Evolutionary conservation across 2,113 vertebrate genomes (phyloP), one percentile per base, ranked within the genome.

Genomic region (Paradoxurus hermaphroditus): DNA sequence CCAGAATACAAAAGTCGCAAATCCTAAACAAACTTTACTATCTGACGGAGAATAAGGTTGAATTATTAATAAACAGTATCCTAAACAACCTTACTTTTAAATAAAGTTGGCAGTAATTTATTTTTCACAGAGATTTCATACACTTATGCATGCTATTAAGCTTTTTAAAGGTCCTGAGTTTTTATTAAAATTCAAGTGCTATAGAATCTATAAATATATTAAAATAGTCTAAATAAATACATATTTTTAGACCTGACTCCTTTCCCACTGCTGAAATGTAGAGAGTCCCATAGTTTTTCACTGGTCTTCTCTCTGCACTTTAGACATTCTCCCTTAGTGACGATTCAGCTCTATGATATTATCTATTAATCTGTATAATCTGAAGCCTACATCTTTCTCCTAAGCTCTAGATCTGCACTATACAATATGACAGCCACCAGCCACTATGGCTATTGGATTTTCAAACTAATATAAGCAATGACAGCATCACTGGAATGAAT

Each of bases 111-210:
- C 44, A 73, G 51, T 59, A 70, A 68, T 41, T 51, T 53, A 51
- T 53, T 94, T 89, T 93, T n/a, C 12, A 18, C 27, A 90, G 53
- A 34, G 41, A 92, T 31, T 95, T 84, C 19, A 82, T 83, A 87
- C 1, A 78, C 79, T 53, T 85, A 72, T 83, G 78, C 72, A 41
- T n/a, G 21, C 65, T 46, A 75, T 67, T 94, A 84, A 70, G 53
- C 34, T 72, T 70, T 70, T 86, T 51, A 75, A 89, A 81, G 65
- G 13, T 87, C 39, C 31, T 70, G 1, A 78, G n/a, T 87, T 91
- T 91, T 49, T 21, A 84, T 51, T 92, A 46, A 90, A 87, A 94
- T 92, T 77, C 83, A 89, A 56, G 39, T 90, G 29, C 68, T 59
- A 70, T 0, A 46, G 46, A 86, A 73, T 67, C 44, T 67, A 82